phyloP scores from a whole-genome alignment of 2,113 vertebrate species.

The Corvus hawaiiensis region DNA sequence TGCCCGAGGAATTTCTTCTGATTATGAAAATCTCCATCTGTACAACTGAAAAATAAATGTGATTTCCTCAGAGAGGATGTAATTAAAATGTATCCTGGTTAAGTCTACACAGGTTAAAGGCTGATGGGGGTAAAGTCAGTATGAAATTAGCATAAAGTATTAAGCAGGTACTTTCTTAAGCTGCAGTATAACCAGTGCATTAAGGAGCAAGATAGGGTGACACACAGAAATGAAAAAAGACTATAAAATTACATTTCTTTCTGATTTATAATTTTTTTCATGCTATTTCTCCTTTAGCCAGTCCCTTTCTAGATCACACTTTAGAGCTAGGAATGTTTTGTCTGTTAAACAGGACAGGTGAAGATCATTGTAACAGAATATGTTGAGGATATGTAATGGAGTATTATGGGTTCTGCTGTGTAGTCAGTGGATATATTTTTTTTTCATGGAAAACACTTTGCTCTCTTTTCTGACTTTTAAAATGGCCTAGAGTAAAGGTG shows the following conservation, averaged over 20 bases:
- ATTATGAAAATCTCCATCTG: constrained; percentile 42
- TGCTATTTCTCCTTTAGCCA: background rate
- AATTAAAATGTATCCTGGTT: constrained; percentile 67
- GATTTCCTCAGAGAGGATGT: constrained; percentile 26
- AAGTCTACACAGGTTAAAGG: constrained; percentile 56
- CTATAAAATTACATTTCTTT: background rate
- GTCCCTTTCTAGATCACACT: background rate
- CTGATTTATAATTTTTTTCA: background rate
- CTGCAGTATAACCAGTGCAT: background rate
- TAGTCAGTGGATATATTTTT: background rate
- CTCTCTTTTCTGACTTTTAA: background rate
- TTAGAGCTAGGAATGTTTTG: background rate
- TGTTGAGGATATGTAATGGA: background rate
- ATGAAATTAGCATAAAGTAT: constrained; percentile 40
- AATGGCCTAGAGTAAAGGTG: background rate
- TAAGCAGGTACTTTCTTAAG: constrained; percentile 28
- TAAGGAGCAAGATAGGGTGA: background rate
- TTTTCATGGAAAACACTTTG: background rate
- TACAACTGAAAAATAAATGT: constrained; percentile 33
- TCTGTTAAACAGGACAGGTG: background rate
- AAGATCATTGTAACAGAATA: background rate
- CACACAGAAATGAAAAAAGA: background rate
- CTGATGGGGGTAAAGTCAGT: constrained; percentile 24
- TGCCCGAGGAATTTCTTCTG: constrained; percentile 41
- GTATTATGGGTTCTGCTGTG: background rate